phyloP scores from a whole-genome alignment of 2,113 vertebrate species.

The Brachionichthys hirsutus region DNA sequence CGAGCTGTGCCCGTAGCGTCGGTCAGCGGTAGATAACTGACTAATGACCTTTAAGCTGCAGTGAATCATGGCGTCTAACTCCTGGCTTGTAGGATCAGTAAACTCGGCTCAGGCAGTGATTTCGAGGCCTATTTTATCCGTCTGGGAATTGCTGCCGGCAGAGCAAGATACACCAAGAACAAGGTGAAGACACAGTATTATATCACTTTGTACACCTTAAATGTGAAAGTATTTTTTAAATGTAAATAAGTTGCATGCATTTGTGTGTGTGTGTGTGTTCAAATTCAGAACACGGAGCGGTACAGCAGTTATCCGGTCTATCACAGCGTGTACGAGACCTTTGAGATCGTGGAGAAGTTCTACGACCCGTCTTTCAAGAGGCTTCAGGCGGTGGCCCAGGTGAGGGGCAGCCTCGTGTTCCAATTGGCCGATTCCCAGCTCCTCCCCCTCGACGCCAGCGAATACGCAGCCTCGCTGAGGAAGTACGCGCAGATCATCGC shows the following conservation, averaged over 20 bases:
- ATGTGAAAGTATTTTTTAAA: too few species aligned
- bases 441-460: conserved; percentile 84
- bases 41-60: not conserved
- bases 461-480: conserved; percentile 84
- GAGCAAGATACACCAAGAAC: conserved; percentile 94
- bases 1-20: too few species aligned
- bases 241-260: too few species aligned
- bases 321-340: conserved; percentile 94
- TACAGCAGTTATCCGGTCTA: conserved; percentile 95
- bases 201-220: too few species aligned
- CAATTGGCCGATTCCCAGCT: conserved; percentile 84
- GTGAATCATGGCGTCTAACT: not conserved
- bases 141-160: conserved; percentile 89
- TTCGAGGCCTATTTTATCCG: conserved; percentile 96
- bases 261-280: conserved; percentile 16
- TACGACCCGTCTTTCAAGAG: conserved; percentile 90
- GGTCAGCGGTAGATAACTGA: too few species aligned
- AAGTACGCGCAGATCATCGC: conserved; percentile 82
- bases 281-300: conserved; percentile 83
- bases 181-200: conserved; percentile 82
- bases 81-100: conserved; percentile 84
- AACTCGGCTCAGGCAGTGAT: conserved; percentile 96
- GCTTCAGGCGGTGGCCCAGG: conserved; percentile 83
- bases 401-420: conserved; percentile 86
- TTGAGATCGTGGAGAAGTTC: conserved; percentile 88